These are phyloP conservation scores for Anneissia japonica DNA, from an alignment of 35 echinoderm and acorn worm species.

Conservation along the genomic window DNA sequence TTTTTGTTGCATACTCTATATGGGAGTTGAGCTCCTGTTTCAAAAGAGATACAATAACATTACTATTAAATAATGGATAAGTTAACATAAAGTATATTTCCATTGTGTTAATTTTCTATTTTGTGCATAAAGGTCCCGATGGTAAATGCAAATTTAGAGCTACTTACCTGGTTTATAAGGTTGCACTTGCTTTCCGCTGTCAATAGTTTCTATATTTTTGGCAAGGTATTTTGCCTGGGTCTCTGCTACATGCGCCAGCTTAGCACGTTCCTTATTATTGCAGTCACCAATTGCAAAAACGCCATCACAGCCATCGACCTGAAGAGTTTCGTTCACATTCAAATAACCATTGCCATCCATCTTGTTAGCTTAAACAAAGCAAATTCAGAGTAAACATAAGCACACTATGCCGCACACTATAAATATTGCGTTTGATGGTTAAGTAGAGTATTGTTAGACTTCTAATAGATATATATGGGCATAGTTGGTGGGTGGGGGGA, in stretches of 20 bases:
- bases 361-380: background rate
- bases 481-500: too few species aligned
- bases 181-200: background rate
- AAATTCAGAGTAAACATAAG: background rate
- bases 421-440: too few species aligned
- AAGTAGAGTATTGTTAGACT: too few species aligned
- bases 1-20: too few species aligned
- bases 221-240: background rate
- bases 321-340: background rate
- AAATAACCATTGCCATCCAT: constrained; percentile 3
- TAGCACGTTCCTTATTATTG: background rate
- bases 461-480: too few species aligned
- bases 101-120: too few species aligned
- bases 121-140: too few species aligned
- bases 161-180: constrained; percentile 22
- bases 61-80: too few species aligned
- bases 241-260: background rate
- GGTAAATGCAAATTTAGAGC: background rate
- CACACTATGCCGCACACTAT: too few species aligned
- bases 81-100: too few species aligned
- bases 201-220: background rate
- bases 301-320: background rate
- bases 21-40: too few species aligned
- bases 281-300: constrained; percentile 9
- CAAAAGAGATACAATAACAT: too few species aligned